phyloP scores from a whole-genome alignment of 2,888 invertebrate species.

The Tribolium freemani region DNA sequence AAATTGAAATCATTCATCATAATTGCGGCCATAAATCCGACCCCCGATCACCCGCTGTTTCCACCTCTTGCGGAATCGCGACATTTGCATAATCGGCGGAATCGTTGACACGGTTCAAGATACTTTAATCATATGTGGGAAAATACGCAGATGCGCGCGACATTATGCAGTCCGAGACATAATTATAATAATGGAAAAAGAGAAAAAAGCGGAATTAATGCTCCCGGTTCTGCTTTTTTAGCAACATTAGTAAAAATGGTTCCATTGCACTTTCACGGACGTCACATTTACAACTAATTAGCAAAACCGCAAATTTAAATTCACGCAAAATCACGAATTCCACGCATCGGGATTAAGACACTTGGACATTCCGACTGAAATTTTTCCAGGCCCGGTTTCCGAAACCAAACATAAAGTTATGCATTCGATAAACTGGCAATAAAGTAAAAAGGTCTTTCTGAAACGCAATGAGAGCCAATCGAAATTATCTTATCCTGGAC shows the following conservation, averaged over 20 bases:
- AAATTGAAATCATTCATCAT: conserved; percentile 1
- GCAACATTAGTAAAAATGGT: conserved; percentile 11
- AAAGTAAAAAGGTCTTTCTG: too few relatives aligned
- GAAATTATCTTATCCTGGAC: too few relatives aligned
- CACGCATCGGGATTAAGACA: not conserved
- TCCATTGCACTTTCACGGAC: conserved; percentile 11
- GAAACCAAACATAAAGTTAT: too few relatives aligned
- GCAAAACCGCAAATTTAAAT: too few relatives aligned
- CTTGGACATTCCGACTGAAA: not conserved
- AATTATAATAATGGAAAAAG: conserved; percentile 12
- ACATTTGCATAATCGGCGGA: conserved; percentile 33
- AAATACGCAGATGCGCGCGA: conserved; percentile 36
- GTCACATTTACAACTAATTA: not conserved
- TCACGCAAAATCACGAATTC: too few relatives aligned
- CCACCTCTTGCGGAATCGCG: not conserved
- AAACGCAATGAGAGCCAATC: too few relatives aligned
- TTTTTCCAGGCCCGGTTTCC: too few relatives aligned
- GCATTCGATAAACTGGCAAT: too few relatives aligned
- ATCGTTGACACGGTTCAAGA: conserved; percentile 33
- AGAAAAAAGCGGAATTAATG: conserved; percentile 8
- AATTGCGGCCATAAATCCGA: conserved; percentile 24
- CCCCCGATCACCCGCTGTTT: not conserved
- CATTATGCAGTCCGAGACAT: conserved; percentile 25
- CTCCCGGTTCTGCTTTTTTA: conserved; percentile 21
- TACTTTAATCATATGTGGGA: conserved; percentile 35